Evolutionary conservation across 2,888 invertebrate species (phyloP), one percentile per base, ranked within the genome.

Genomic region (Uropetala carovei): DNA sequence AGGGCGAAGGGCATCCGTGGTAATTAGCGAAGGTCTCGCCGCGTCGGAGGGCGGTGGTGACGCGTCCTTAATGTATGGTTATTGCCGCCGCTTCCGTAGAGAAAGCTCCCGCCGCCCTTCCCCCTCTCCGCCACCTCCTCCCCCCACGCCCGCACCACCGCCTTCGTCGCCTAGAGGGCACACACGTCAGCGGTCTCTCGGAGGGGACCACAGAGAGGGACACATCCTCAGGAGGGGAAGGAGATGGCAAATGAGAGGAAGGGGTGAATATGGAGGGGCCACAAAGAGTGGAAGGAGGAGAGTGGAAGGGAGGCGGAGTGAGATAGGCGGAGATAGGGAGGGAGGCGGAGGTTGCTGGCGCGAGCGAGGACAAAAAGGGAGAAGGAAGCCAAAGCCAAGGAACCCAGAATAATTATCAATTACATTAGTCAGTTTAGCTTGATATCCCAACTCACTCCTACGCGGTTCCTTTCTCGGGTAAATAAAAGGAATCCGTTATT

Each of bases 11-110:
- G 22, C 75, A 11, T 27, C 10, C 22, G n/a, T 10, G 89, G 89
- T 89, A 89, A 89, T 89, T 89, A 89, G 89, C 89, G 43, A 68
- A 27, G 64, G 64, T 68, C 56, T 64, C 27, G 14, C 27, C 86
- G 22, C 59, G 59, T 22, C 86, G 60, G 30, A 86, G 60, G 43
- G 60, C 60, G 57, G 9, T 30, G 16, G 89, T 43, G 89, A 60
- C 86, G 86, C 60, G 89, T 43, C 64, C 64, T 68, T 64, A 89
- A 89, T 89, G 89, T 68, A 64, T 64, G 89, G 89, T 89, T 89
- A 89, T 89, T 89, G 64, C 89, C 30, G 64, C 64, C 68, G 89
- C 89, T 86, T 60, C 86, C 86, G 58, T 22, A 22, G n/a, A 68
- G 68, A 22, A 22, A 68, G 68, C 22, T 68, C 11, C 9, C 8